phyloP scores from a whole-genome alignment of 1,140 invertebrate genomes.

The Tetramorium simillimum region DNA sequence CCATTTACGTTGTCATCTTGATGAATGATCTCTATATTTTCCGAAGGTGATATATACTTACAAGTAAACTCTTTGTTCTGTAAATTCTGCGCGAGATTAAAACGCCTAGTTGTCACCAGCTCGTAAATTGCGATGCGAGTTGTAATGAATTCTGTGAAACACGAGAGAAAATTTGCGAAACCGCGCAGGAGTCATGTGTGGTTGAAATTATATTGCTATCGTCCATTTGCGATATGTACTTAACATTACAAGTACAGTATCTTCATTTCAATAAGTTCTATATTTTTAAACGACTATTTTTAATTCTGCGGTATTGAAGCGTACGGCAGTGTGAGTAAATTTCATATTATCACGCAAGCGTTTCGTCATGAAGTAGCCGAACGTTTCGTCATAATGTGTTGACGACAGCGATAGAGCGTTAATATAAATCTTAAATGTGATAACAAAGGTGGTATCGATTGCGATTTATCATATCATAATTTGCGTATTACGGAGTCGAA shows the following conservation, averaged over 20 bases:
- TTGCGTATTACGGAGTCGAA: background rate
- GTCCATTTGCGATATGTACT: conserved; percentile 59
- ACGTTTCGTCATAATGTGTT: background rate
- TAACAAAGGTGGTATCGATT: background rate
- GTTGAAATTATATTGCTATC: background rate
- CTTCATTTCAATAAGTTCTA: conserved; percentile 16
- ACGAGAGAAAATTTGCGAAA: background rate
- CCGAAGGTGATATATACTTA: background rate
- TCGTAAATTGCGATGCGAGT: background rate
- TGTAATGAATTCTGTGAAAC: background rate
- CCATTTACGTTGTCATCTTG: background rate
- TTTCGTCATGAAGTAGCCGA: background rate
- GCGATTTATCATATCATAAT: background rate
- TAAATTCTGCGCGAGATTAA: conserved; percentile 8
- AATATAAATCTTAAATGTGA: conserved; percentile 11
- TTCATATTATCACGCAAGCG: background rate
- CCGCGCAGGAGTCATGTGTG: background rate
- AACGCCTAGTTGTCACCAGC: background rate
- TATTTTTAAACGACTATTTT: background rate
- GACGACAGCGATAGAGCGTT: background rate
- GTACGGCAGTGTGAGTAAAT: background rate
- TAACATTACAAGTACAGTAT: conserved; percentile 35
- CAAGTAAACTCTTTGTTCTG: background rate
- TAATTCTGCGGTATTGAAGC: background rate
- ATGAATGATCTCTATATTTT: conserved; percentile 26